These are phyloP conservation scores for Tetramorium bicarinatum DNA, from an alignment of 2,888 invertebrate genomes.

Conservation along the genomic window DNA sequence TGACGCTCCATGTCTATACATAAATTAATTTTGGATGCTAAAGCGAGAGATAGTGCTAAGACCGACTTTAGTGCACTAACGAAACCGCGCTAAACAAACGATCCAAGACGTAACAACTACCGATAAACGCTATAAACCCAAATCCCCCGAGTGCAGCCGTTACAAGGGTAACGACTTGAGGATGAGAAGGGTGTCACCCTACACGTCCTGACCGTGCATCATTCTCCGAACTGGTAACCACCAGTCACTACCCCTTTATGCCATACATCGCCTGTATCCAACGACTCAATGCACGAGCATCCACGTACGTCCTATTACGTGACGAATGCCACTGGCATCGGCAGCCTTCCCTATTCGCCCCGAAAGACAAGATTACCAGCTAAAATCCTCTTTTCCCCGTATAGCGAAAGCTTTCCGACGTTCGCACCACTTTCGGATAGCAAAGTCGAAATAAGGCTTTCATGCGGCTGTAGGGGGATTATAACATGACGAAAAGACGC, in stretches of 20 bases:
- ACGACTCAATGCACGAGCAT: slow-evolving; percentile 38
- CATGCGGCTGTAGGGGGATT: slow-evolving; percentile 22
- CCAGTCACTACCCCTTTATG: slow-evolving; percentile 81
- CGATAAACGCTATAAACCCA: slow-evolving; percentile 63
- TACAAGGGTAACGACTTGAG: slow-evolving; percentile 52
- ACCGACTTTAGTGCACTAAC: slow-evolving; percentile 66
- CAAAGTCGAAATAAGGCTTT: slow-evolving; percentile 24
- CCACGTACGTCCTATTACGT: slow-evolving; percentile 37
- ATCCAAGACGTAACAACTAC: slow-evolving; percentile 58
- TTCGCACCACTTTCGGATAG: slow-evolving; percentile 15
- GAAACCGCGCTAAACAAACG: slow-evolving; percentile 53
- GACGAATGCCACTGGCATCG: slow-evolving; percentile 38
- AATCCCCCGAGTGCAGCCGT: slow-evolving; percentile 59
- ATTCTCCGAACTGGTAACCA: slow-evolving; percentile 80
- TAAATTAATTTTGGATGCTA: slow-evolving; percentile 14
- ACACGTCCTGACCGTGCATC: slow-evolving; percentile 81
- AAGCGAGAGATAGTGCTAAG: not conserved
- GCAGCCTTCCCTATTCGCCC: slow-evolving; percentile 2
- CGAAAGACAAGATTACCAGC: slow-evolving; percentile 42
- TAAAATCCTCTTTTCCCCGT: slow-evolving; percentile 29
- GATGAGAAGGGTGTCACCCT: slow-evolving; percentile 62
- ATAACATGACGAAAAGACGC: slow-evolving; percentile 50
- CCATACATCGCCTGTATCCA: slow-evolving; percentile 73
- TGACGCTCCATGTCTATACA: not conserved
- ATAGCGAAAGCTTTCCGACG: not conserved